Percentiles rank a stretch among this genome's conserved stretches.
These are phyloP conservation scores for Amphiprion percula DNA, from an alignment of 2,113 vertebrate species.

Conservation along the genomic window DNA sequence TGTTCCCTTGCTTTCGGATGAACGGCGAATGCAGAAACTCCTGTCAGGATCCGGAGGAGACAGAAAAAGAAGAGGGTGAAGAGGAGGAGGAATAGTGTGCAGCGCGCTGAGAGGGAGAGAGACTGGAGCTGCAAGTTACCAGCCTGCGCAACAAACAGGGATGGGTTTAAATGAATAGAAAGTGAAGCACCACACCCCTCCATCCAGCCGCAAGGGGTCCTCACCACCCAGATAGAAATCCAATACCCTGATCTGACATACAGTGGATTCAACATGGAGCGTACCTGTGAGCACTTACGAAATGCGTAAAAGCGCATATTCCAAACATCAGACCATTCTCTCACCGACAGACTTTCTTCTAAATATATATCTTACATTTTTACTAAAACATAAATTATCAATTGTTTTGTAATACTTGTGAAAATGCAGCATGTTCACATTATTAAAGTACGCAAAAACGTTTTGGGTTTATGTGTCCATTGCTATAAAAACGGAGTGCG, in stretches of 20 bases:
- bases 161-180: conserved; percentile 83
- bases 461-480: not conserved
- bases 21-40: conserved; percentile 92
- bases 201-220: conserved; percentile 90
- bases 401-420: not conserved
- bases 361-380: no score
- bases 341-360: no score
- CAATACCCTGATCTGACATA: not conserved
- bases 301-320: conserved; percentile 39
- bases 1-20: conserved; percentile 96
- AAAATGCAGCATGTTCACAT: not conserved
- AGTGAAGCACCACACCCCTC: conserved; percentile 90
- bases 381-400: not conserved
- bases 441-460: not conserved
- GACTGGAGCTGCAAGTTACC: conserved; percentile 70
- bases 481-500: conserved; percentile 3
- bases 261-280: conserved; percentile 8
- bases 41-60: conserved; percentile 79
- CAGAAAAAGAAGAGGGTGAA: conserved; percentile 52
- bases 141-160: conserved; percentile 77
- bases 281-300: not conserved
- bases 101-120: conserved; percentile 47
- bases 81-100: conserved; percentile 51
- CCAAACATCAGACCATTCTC: not conserved
- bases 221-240: conserved; percentile 62